Evolutionary conservation across 2,888 invertebrate genomes (phyloP).

Genomic region (Pseudococcus jackbeardsleyi): DNA sequence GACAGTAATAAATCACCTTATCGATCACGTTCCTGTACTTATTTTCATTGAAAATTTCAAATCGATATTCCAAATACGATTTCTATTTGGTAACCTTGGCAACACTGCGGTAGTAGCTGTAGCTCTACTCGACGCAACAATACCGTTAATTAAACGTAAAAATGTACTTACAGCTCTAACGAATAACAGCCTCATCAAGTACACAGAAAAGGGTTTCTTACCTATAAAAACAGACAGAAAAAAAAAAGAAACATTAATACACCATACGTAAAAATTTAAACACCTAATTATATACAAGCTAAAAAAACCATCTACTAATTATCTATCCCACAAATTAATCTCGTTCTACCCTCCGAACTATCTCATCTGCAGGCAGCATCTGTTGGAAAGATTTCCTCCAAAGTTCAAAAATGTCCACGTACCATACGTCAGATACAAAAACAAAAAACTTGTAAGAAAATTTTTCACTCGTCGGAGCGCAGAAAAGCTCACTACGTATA

Average conservation of each 20-base stretch:
- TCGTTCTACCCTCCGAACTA: background rate
- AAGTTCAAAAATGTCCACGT: background rate
- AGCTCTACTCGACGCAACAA: background rate
- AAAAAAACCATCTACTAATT: background rate
- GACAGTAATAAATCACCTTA: background rate
- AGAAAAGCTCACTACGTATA: background rate
- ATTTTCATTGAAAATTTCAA: background rate
- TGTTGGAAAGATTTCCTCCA: background rate
- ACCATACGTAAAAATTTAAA: background rate
- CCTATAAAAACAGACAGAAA: slow-evolving; percentile 23
- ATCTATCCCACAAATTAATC: background rate
- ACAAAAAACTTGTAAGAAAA: background rate
- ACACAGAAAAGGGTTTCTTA: background rate
- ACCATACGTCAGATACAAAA: background rate
- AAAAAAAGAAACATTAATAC: background rate
- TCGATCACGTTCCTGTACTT: background rate
- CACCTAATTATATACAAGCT: background rate
- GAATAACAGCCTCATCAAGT: background rate
- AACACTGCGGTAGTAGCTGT: background rate
- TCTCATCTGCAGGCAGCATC: background rate
- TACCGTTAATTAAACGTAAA: background rate
- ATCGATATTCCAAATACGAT: background rate
- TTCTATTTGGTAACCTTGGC: background rate
- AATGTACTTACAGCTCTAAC: background rate
- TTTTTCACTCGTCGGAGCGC: background rate